These are phyloP conservation scores for Eciton burchellii DNA, from an alignment of 1,140 invertebrate species.

Conservation along the genomic window DNA sequence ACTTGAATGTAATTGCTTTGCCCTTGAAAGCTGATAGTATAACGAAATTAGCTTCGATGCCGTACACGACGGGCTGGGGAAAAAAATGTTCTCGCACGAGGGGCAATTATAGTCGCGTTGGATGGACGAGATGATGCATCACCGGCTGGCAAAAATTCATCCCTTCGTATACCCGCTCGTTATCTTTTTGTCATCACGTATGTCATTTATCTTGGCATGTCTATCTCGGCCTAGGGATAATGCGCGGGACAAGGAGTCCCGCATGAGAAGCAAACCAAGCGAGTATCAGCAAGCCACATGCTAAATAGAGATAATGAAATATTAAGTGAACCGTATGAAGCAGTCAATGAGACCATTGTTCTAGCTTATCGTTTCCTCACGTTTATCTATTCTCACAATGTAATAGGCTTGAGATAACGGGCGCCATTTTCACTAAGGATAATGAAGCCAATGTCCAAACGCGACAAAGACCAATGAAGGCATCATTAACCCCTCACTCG, in stretches of 20 bases:
- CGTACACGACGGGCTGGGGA: neutral
- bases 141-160: too few species aligned
- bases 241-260: too few species aligned
- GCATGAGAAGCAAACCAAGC: too few species aligned
- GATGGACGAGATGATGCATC: neutral
- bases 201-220: neutral
- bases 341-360: too few species aligned
- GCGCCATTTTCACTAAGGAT: neutral
- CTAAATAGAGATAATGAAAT: too few species aligned
- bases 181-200: neutral
- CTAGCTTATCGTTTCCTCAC: neutral
- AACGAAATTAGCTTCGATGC: neutral
- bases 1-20: neutral
- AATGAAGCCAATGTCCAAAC: neutral
- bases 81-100: neutral
- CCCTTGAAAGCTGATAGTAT: conserved; percentile 9
- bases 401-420: neutral
- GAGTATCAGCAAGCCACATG: too few species aligned
- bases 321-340: too few species aligned
- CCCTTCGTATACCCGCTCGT: neutral
- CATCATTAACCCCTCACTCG: conserved; percentile 52
- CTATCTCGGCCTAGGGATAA: too few species aligned
- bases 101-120: conserved; percentile 1
- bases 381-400: neutral
- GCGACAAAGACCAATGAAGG: conserved; percentile 32